Percentiles rank a stretch among this genome's conserved stretches.
Conservation (phyloP, 2,113 vertebrate genomes). For the Rhynchopsitta pachyrhyncha region DNA sequence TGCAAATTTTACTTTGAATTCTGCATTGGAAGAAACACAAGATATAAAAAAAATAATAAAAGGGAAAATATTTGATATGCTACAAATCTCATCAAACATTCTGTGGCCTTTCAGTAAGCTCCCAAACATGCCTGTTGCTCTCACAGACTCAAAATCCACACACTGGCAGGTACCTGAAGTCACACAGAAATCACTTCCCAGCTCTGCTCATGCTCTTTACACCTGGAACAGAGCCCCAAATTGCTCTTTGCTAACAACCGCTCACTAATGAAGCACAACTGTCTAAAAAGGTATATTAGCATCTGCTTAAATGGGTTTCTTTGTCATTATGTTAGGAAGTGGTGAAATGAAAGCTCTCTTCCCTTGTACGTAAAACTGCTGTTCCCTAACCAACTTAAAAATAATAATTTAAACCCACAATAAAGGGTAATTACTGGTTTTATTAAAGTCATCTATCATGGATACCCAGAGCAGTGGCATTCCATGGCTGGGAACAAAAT, state of each 20-base stretch:
- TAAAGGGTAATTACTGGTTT: slow-evolving; percentile 75
- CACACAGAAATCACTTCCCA: background rate
- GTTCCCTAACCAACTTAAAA: slow-evolving; percentile 44
- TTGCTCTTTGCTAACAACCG: background rate
- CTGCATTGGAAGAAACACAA: background rate
- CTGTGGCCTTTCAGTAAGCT: too few relatives aligned
- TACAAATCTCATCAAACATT: background rate
- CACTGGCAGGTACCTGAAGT: background rate
- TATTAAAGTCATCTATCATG: slow-evolving; percentile 81
- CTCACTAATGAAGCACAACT: slow-evolving; percentile 2
- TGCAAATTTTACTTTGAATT: background rate
- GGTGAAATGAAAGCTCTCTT: slow-evolving; percentile 16
- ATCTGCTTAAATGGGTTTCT: background rate
- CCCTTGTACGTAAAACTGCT: background rate
- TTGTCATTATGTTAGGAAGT: background rate
- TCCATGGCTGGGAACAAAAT: slow-evolving; percentile 66
- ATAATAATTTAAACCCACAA: slow-evolving; percentile 61
- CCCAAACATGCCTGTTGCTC: fast-evolving
- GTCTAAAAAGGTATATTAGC: background rate
- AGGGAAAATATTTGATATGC: background rate
- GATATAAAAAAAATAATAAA: background rate
- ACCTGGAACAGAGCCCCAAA: background rate
- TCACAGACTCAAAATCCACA: fast-evolving
- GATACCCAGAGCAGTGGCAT: slow-evolving; percentile 54
- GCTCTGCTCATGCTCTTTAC: background rate